A percentile compares a stretch with the other conserved stretches of the same genome.
Evolutionary conservation across 2,113 vertebrate genomes (phyloP).

Genomic region (Limanda limanda): DNA sequence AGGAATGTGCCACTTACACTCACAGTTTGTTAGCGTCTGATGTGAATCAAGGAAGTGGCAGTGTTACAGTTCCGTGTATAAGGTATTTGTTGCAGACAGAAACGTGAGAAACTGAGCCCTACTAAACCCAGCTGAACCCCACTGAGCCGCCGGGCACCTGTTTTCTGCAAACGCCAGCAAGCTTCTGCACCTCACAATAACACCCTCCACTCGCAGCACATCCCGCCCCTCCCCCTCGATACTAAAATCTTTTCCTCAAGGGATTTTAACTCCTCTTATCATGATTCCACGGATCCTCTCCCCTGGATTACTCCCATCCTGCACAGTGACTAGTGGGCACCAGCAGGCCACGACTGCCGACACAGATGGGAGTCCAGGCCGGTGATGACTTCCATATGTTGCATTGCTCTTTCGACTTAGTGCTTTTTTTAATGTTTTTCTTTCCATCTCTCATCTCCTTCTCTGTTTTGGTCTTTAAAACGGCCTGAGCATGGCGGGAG

Average conservation of each 20-base stretch:
- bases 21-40: conserved; percentile 27
- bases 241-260: conserved; percentile 49
- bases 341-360: conserved; percentile 72
- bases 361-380: conserved; percentile 79
- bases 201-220: conserved; percentile 4
- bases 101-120: conserved; percentile 61
- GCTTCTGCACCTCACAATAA: conserved; percentile 63
- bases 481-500: conserved; percentile 32
- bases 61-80: conserved; percentile 14
- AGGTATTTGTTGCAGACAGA: conserved; percentile 38
- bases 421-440: conserved; percentile 38
- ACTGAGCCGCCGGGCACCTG: conserved; percentile 74
- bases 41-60: conserved; percentile 39
- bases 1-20: conserved; percentile 59
- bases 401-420: conserved; percentile 47
- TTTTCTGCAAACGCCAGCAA: conserved; percentile 72
- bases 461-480: conserved; percentile 71
- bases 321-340: conserved; percentile 74
- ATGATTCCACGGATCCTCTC: conserved; percentile 73
- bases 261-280: conserved; percentile 70
- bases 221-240: conserved; percentile 18
- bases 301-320: conserved; percentile 79
- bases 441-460: conserved; percentile 73
- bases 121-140: conserved; percentile 62
- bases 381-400: conserved; percentile 84